A percentile compares a stretch with the other conserved stretches of the same genome.
Evolutionary conservation across 2,888 invertebrate genomes (phyloP).

Genomic region (Antheraea yamamai): DNA sequence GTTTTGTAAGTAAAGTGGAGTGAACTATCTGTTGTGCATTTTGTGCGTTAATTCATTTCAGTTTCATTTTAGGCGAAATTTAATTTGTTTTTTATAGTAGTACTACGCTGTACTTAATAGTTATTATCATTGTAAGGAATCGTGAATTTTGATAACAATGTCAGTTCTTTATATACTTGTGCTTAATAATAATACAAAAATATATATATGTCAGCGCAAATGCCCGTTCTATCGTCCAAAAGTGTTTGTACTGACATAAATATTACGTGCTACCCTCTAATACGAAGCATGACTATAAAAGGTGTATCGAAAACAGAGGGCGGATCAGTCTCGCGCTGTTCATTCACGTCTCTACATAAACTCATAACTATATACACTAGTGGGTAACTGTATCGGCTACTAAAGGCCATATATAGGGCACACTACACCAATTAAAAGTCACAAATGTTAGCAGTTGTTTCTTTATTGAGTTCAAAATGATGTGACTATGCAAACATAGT

Average conservation of each 20-base stretch:
- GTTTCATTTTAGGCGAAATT: background rate
- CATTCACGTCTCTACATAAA: too few species aligned
- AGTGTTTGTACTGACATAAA: too few species aligned
- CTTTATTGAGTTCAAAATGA: background rate
- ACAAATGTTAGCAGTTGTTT: background rate
- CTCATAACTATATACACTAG: too few species aligned
- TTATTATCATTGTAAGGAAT: background rate
- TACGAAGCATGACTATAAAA: too few species aligned
- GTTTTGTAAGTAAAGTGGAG: background rate
- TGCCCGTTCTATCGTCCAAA: too few species aligned
- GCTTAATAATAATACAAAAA: background rate
- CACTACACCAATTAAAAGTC: too few species aligned
- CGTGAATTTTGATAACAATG: background rate
- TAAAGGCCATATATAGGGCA: too few species aligned
- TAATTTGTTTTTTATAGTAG: slow-evolving; percentile 5
- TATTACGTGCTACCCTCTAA: too few species aligned
- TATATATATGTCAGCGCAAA: background rate
- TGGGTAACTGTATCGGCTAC: too few species aligned
- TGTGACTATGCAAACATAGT: background rate
- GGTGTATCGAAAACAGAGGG: too few species aligned
- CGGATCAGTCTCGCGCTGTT: too few species aligned
- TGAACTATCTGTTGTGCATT: background rate
- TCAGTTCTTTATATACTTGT: background rate
- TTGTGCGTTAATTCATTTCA: background rate
- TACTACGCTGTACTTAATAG: background rate